phyloP scores from a whole-genome alignment of 2,113 vertebrate species.

The Rhagologus leucostigma region DNA sequence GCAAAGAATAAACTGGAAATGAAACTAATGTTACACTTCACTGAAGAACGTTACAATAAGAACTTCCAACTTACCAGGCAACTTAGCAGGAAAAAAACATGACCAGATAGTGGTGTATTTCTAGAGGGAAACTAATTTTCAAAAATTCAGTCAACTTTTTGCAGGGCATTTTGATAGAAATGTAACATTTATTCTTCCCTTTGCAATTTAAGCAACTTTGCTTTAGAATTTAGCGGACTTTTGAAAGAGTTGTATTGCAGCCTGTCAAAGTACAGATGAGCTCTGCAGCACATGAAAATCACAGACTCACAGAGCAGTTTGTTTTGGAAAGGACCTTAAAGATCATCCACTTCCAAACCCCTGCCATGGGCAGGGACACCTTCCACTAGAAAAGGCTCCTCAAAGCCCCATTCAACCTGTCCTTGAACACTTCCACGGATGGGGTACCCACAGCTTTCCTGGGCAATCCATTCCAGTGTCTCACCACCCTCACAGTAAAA shows the following conservation, averaged over 20 bases:
- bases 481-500: background rate
- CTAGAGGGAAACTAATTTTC: background rate
- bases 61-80: too few species aligned
- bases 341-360: background rate
- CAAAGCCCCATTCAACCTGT: background rate
- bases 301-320: background rate
- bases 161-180: background rate
- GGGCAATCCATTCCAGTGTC: background rate
- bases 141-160: background rate
- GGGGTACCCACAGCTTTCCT: background rate
- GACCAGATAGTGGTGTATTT: background rate
- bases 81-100: background rate
- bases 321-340: background rate
- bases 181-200: background rate
- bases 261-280: background rate
- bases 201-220: background rate
- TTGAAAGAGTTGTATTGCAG: background rate
- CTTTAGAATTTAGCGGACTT: background rate
- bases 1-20: slow-evolving; percentile 38
- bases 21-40: slow-evolving; percentile 6
- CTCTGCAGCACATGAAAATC: background rate
- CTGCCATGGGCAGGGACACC: too few species aligned
- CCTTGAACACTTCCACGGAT: background rate
- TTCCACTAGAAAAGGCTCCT: background rate
- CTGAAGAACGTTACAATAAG: background rate